A percentile compares a stretch with the other conserved stretches of the same genome.
Conservation (phyloP, 2,113 vertebrate species). For the Myotis lucifugus region DNA sequence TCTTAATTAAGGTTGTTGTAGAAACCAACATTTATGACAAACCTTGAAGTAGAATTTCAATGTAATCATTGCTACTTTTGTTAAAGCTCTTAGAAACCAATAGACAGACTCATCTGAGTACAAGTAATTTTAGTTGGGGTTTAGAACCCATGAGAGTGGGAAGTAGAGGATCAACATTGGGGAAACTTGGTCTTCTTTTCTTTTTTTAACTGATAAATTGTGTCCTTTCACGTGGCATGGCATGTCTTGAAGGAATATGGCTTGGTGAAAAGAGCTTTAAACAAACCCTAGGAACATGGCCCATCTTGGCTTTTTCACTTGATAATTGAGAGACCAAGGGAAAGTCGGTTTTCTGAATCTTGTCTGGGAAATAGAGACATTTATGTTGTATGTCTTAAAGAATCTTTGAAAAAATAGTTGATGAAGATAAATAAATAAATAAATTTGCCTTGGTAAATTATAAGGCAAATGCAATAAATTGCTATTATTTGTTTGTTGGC, state of each 20-base stretch:
- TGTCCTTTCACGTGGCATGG: background rate
- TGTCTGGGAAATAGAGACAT: background rate
- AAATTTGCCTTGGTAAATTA: background rate
- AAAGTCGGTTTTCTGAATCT: background rate
- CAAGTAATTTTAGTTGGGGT: background rate
- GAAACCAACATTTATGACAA: slow-evolving; percentile 28
- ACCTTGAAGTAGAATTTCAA: slow-evolving; percentile 29
- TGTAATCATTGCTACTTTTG: slow-evolving; percentile 41
- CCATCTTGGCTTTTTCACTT: background rate
- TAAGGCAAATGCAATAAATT: background rate
- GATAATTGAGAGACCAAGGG: background rate
- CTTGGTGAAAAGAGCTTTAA: background rate
- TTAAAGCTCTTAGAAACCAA: background rate
- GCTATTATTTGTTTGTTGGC: background rate
- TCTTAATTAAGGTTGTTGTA: slow-evolving; percentile 53
- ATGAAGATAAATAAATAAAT: background rate
- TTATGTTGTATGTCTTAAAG: background rate
- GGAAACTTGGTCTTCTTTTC: background rate
- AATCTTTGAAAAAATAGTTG: background rate
- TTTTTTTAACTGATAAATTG: background rate
- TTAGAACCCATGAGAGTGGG: background rate
- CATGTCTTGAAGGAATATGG: no score
- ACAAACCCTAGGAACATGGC: background rate
- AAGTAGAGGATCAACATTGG: background rate
- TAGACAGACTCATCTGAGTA: background rate